phyloP scores from a whole-genome alignment of 2,888 invertebrate species.

The Drosophila macrothrix region DNA sequence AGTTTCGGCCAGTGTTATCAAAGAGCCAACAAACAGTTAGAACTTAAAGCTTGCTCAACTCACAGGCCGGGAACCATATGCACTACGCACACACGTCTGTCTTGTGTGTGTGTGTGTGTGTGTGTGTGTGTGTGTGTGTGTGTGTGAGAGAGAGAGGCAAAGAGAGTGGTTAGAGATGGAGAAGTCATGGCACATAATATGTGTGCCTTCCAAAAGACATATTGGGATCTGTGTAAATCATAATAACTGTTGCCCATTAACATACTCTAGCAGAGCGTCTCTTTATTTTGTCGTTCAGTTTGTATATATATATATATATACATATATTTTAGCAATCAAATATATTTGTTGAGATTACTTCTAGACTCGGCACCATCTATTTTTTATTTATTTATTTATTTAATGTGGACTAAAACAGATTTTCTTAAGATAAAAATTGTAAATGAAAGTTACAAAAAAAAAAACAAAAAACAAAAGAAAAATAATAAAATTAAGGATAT shows the following conservation, averaged over 20 bases:
- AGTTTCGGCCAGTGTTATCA: slow-evolving; percentile 56
- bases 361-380: too few species aligned
- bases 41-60: slow-evolving; percentile 72
- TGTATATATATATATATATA: neutral
- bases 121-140: slow-evolving; percentile 1
- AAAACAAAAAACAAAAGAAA: too few species aligned
- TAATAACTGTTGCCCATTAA: neutral
- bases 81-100: slow-evolving; percentile 15
- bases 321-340: neutral
- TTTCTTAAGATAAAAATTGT: neutral
- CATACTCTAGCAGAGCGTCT: neutral
- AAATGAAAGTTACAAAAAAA: neutral
- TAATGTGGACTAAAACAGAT: too few species aligned
- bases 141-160: neutral
- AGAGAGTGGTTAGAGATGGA: slow-evolving; percentile 21
- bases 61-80: slow-evolving; percentile 35
- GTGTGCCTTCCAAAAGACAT: neutral
- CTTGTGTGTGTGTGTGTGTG: slow-evolving; percentile 1
- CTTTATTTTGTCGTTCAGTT: neutral
- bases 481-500: neutral
- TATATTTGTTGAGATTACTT: neutral
- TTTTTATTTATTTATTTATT: too few species aligned
- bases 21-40: slow-evolving; percentile 65
- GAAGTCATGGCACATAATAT: slow-evolving; percentile 1
- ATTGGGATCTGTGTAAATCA: neutral